Conservation (phyloP, 35 echinoderm and acorn worm species). For the Ophioderma brevispina region DNA sequence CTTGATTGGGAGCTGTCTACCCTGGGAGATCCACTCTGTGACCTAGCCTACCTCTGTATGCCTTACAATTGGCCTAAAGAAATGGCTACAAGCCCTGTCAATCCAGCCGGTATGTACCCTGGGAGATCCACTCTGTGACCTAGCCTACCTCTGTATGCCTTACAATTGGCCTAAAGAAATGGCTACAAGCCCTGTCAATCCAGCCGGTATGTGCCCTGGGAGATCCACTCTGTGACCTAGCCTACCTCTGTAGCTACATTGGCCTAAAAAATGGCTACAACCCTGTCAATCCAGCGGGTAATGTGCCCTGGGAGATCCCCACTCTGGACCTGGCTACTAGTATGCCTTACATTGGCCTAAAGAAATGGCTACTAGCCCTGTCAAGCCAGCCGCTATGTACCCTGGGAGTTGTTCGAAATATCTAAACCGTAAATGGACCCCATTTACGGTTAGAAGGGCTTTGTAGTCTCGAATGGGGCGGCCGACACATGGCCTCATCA, state of each 20-base stretch:
- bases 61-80: conserved; percentile 62
- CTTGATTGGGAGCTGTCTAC: conserved; percentile 99
- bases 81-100: conserved; percentile 34
- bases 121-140: conserved; percentile 57
- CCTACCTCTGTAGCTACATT: conserved; percentile 71
- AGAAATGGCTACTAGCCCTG: too few species aligned
- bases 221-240: conserved; percentile 82
- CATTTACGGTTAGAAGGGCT: too few species aligned
- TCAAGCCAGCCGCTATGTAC: too few species aligned
- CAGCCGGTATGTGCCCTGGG: conserved; percentile 81
- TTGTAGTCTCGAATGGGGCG: too few species aligned
- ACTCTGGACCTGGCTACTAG: too few species aligned
- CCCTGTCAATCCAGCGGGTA: conserved; percentile 23
- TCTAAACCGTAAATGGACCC: too few species aligned
- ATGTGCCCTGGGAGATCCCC: too few species aligned
- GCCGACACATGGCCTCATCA: too few species aligned
- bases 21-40: conserved; percentile 83
- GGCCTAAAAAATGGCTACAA: conserved; percentile 42
- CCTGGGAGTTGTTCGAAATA: too few species aligned
- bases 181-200: conserved; percentile 29
- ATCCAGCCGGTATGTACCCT: conserved; percentile 33
- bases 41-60: conserved; percentile 74
- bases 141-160: conserved; percentile 64
- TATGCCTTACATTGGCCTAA: too few species aligned
- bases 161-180: conserved; percentile 64